Conservation (phyloP, 2,888 invertebrate species). For the Syrista parreyssii region DNA sequence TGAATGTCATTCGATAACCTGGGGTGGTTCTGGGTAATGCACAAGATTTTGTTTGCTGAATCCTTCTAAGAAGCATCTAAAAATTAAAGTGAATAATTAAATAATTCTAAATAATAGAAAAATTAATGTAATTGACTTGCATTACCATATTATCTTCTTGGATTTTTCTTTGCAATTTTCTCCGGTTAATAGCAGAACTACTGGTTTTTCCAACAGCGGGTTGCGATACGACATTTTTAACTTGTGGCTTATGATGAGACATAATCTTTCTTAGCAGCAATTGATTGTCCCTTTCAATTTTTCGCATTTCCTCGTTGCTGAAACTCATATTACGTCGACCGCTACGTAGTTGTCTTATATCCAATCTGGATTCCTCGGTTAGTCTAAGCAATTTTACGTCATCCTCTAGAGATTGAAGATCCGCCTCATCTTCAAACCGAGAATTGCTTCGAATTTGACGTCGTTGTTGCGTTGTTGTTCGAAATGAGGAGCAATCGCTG, state of each 20-base stretch:
- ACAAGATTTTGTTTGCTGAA: slow-evolving; percentile 54
- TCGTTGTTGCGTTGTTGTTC: slow-evolving; percentile 1
- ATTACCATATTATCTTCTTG: slow-evolving; percentile 69
- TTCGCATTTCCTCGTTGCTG: slow-evolving; percentile 62
- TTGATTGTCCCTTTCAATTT: slow-evolving; percentile 66
- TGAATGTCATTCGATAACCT: slow-evolving; percentile 43
- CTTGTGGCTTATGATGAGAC: slow-evolving; percentile 52
- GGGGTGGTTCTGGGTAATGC: slow-evolving; percentile 36
- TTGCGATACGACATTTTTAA: slow-evolving; percentile 23
- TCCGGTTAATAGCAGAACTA: slow-evolving; percentile 68
- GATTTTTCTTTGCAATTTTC: slow-evolving; percentile 66
- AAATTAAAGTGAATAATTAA: slow-evolving; percentile 25
- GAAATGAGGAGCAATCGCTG: slow-evolving; percentile 30
- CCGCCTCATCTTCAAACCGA: slow-evolving; percentile 12
- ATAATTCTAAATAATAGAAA: background rate
- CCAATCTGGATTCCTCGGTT: slow-evolving; percentile 6
- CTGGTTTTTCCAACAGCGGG: slow-evolving; percentile 39
- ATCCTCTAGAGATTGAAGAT: slow-evolving; percentile 23
- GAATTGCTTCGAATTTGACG: background rate
- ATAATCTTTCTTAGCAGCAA: slow-evolving; percentile 64
- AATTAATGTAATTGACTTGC: slow-evolving; percentile 1
- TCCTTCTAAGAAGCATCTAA: slow-evolving; percentile 50
- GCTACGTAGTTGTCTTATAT: slow-evolving; percentile 21
- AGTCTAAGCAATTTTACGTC: slow-evolving; percentile 24
- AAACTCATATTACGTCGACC: slow-evolving; percentile 64